Base-by-base conservation (phyloP, 2,797 vertebrate species). In the Oryzias dopingdopingensis region DNA sequence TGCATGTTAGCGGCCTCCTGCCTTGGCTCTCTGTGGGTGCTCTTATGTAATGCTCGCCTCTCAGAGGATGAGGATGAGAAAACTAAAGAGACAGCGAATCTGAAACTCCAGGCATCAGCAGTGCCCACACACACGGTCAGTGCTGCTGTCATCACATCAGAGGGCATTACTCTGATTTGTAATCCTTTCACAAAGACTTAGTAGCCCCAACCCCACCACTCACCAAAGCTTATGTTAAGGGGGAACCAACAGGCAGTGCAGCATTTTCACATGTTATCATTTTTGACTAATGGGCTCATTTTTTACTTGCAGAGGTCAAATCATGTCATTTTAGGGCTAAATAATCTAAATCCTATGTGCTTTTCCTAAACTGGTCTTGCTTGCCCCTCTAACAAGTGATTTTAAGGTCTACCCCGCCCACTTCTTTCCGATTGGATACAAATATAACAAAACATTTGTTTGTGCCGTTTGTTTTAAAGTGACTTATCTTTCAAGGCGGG, bases 1-100 rank as follows among this genome's bases (percentile, higher is more conserved):
- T 37, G 12, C 32, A 37, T 37, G 12, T 18, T 49, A 47, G 40
- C 22, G 23, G 51, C 37, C 50, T 60, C 49, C 46, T 41, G 22
- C 59, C 47, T 43, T 51, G 56, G 51, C 14, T 12, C 41, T 69
- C 61, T 46, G 50, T 58, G 53, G 57, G 42, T 17, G 56, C 22
- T 56, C 52, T 83, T 82, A 78, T 69, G 59, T 82, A 85, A 86
- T 42, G 44, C 22, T 66, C 43, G 15, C 80, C 72, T 32, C 57
- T 82, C 71, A 72, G 56, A 51, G 48, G 44, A 22, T 22, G 20
- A 51, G 67, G 56, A 70, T 37, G 32, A 62, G 44, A 61, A 50
- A 82, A 55, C 54, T 58, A 50, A 75, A 81, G 79, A 81, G 82
- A 82, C 82, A 77, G 65, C 49, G 41, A 59, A 54, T 62, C 68